Evolutionary conservation across 2,113 vertebrate genomes (phyloP).

Genomic region (Clinocottus analis): DNA sequence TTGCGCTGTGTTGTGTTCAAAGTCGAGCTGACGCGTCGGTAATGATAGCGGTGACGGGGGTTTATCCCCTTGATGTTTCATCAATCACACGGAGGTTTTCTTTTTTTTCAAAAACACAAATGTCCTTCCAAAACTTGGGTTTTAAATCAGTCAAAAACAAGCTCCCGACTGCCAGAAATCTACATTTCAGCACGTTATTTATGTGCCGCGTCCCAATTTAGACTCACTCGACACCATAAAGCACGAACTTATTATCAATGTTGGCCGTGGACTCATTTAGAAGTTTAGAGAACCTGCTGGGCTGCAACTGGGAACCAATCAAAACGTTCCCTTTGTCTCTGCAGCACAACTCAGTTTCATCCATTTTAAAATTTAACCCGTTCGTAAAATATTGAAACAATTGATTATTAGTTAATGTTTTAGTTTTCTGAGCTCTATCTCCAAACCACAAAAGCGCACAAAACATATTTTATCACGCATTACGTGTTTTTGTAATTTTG

Average conservation of each 20-base stretch:
- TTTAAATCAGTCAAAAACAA: constrained; percentile 34
- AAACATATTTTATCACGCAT: too few species aligned
- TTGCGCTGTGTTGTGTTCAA: constrained; percentile 55
- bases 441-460: too few species aligned
- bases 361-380: not conserved
- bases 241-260: too few species aligned
- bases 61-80: constrained; percentile 61
- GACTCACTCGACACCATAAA: not conserved
- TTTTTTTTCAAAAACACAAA: constrained; percentile 31
- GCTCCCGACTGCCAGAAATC: constrained; percentile 12
- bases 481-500: too few species aligned
- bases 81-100: constrained; percentile 37
- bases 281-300: not conserved
- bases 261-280: not conserved
- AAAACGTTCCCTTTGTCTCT: not conserved
- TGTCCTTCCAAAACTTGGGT: constrained; percentile 39
- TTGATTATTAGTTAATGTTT: too few species aligned
- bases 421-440: too few species aligned
- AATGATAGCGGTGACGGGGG: constrained; percentile 55
- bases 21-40: constrained; percentile 57
- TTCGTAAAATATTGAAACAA: not conserved
- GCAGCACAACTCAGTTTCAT: not conserved
- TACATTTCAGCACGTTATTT: constrained; percentile 22
- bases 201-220: not conserved
- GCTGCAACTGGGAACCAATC: not conserved